Evolutionary conservation across 2,113 vertebrate species (phyloP).

Genomic region (Trematomus loennbergii): DNA sequence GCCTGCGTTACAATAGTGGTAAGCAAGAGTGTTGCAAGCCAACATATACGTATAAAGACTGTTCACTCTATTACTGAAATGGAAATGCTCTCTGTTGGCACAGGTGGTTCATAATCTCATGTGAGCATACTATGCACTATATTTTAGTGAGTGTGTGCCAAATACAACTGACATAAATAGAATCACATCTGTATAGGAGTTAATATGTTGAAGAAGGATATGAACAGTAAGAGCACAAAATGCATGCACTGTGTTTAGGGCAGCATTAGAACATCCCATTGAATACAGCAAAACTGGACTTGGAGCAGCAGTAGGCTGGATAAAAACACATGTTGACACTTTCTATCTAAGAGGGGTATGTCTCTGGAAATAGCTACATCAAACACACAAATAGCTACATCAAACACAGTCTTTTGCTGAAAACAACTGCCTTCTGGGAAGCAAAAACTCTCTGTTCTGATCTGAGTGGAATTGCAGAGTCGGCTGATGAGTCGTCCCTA

Average conservation of each 20-base stretch:
- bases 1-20: background rate
- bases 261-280: background rate
- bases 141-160: background rate
- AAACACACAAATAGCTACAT: background rate
- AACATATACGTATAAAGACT: background rate
- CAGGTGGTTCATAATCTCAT: constrained; percentile 14
- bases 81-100: constrained; percentile 4
- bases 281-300: background rate
- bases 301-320: background rate
- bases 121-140: background rate
- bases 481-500: background rate
- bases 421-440: background rate
- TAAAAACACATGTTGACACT: background rate
- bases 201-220: background rate
- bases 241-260: background rate
- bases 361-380: background rate
- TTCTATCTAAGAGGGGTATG: background rate
- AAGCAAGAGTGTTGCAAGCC: background rate
- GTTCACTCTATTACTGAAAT: constrained; percentile 18
- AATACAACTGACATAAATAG: constrained; percentile 7
- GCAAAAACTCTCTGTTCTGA: constrained; percentile 1
- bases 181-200: background rate
- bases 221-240: background rate
- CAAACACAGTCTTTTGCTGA: background rate
- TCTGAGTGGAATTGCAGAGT: background rate